Conservation (phyloP, 2,888 invertebrate genomes). For the Frankliniella intonsa region DNA sequence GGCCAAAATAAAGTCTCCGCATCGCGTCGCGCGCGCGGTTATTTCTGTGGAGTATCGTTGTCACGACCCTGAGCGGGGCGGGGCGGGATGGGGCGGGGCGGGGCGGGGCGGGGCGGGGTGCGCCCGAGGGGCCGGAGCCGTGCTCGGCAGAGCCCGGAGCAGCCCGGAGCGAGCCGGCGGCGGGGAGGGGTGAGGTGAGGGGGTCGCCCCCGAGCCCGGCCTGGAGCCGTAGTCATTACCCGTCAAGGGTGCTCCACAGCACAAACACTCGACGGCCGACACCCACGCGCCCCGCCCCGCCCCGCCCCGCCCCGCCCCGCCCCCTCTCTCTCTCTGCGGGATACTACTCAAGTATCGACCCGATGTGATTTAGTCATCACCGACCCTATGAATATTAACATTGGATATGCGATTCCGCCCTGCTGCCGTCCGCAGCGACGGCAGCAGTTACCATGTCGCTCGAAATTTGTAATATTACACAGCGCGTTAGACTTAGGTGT, state of each 20-base stretch:
- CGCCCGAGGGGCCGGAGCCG: background rate
- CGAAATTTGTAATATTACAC: too few species aligned
- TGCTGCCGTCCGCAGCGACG: too few species aligned
- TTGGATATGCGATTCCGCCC: background rate
- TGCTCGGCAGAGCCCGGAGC: too few species aligned
- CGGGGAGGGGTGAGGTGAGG: too few species aligned
- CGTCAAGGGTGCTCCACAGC: background rate
- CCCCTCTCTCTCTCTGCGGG: too few species aligned
- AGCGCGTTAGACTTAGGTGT: too few species aligned
- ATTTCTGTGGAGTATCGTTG: too few species aligned
- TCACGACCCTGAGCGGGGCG: too few species aligned
- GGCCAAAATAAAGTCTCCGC: too few species aligned
- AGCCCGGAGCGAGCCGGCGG: too few species aligned
- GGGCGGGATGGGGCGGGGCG: background rate
- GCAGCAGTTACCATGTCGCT: too few species aligned
- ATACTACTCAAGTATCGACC: background rate
- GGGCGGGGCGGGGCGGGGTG: background rate
- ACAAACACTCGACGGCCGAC: constrained; percentile 18
- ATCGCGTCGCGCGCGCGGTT: too few species aligned
- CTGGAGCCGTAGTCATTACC: constrained; percentile 15
- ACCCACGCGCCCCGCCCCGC: background rate
- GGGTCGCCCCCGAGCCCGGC: background rate
- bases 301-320: background rate
- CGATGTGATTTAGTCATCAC: background rate
- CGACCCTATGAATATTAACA: constrained; percentile 19